Evolutionary conservation across 2,888 invertebrate species (phyloP).

Genomic region (Stenchaetothrips biformis): DNA sequence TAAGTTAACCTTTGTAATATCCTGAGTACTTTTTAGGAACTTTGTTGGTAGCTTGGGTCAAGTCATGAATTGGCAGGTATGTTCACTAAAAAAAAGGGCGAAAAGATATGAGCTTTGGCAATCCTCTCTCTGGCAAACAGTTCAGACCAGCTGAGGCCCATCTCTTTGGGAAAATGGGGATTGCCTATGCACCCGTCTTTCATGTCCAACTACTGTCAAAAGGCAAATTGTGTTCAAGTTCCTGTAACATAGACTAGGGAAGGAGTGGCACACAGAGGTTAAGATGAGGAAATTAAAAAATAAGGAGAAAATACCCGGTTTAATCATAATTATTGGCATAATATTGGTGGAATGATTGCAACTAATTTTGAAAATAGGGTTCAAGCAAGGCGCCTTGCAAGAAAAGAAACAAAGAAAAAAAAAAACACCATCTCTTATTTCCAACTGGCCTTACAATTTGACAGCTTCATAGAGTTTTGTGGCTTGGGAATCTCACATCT

Average conservation of each 20-base stretch:
- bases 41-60: no score
- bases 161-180: neutral
- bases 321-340: neutral
- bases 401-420: constrained; percentile 30
- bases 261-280: neutral
- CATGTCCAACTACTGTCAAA: neutral
- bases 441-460: constrained; percentile 39
- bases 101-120: no score
- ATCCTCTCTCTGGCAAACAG: no score
- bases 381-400: constrained; percentile 36
- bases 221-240: neutral
- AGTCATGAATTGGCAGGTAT: no score
- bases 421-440: no score
- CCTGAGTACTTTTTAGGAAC: no score
- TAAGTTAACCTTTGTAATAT: no score
- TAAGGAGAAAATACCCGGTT: neutral
- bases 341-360: constrained; percentile 3
- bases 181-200: neutral
- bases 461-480: constrained; percentile 43
- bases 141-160: no score
- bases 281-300: neutral
- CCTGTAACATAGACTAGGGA: neutral
- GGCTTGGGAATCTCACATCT: constrained; percentile 44
- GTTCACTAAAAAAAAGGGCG: no score
- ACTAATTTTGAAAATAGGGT: neutral